Conservation (phyloP, 2,113 vertebrate species). For the Dinomys branickii region DNA sequence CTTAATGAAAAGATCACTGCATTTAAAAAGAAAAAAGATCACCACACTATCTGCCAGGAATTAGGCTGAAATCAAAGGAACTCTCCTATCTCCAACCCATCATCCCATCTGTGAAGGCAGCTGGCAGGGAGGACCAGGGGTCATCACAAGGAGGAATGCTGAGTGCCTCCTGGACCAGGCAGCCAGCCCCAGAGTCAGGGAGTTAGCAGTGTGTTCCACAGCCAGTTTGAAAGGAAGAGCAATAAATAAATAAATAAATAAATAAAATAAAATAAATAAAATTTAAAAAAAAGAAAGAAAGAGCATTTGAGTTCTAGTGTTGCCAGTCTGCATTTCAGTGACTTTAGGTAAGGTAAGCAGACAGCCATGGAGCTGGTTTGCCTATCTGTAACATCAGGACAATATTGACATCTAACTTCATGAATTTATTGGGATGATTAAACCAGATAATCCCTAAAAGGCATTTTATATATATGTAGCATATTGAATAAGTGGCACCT, state of each 20-base stretch:
- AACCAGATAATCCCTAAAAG: not conserved
- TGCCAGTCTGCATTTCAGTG: not conserved
- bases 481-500: not conserved
- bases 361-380: not conserved
- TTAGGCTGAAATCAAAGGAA: constrained; percentile 23
- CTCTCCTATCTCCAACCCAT: not conserved
- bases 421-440: not conserved
- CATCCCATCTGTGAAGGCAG: not conserved
- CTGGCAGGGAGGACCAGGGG: not conserved
- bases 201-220: not conserved
- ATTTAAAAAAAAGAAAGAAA: no score
- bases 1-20: not conserved
- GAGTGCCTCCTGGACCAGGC: not conserved
- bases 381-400: not conserved
- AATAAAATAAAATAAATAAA: no score
- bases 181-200: not conserved
- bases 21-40: not conserved
- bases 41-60: not conserved
- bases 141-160: not conserved
- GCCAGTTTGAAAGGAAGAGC: not conserved
- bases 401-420: not conserved
- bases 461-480: not conserved
- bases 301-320: not conserved
- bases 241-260: no score
- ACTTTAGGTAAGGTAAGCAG: not conserved